phyloP scores from a whole-genome alignment of 2,113 vertebrate species.

The Brachyhypopomus gauderio region DNA sequence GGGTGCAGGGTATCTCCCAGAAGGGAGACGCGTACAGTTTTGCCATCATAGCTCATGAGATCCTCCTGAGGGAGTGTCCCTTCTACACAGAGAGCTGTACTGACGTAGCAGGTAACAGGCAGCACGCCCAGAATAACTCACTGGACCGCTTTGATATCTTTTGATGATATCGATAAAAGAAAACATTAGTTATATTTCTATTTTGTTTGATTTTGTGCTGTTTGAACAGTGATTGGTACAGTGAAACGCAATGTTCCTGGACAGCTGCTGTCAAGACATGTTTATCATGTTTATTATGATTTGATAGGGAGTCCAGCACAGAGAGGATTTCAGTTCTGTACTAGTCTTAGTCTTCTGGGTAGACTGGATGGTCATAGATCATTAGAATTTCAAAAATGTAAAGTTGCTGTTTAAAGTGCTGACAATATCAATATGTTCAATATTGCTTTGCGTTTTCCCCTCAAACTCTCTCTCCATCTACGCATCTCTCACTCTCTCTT shows the following conservation, averaged over 20 bases:
- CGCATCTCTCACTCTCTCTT: too few species aligned
- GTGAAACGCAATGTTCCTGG: too few species aligned
- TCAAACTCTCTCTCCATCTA: not conserved
- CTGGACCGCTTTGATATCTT: not conserved
- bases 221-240: too few species aligned
- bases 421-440: not conserved
- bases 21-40: slow-evolving; percentile 97
- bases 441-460: not conserved
- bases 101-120: slow-evolving; percentile 61
- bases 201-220: not conserved
- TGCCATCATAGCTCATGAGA: slow-evolving; percentile 93
- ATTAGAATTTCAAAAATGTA: too few species aligned
- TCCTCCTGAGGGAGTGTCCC: slow-evolving; percentile 79
- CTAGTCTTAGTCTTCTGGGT: not conserved
- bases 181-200: not conserved
- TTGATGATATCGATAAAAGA: not conserved
- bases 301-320: not conserved
- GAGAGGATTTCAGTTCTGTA: not conserved
- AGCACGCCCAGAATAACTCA: not conserved
- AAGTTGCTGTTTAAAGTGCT: not conserved
- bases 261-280: too few species aligned
- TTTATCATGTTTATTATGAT: too few species aligned
- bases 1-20: slow-evolving; percentile 82
- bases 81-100: slow-evolving; percentile 80
- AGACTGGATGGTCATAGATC: too few species aligned